Base-by-base conservation (phyloP, 1,140 invertebrate species). In the Brachionus rotundiformis region DNA sequence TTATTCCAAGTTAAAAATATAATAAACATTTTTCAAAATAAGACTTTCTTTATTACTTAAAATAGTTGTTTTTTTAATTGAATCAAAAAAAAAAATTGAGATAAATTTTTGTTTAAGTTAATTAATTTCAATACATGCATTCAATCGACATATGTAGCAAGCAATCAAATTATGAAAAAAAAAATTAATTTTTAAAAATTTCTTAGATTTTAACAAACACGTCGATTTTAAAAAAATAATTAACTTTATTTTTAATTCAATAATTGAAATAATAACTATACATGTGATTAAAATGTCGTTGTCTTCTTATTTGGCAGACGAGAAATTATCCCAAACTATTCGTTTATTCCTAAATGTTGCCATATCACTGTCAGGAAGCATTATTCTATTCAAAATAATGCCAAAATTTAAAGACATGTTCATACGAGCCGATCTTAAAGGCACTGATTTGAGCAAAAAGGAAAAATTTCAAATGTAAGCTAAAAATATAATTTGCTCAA, bases 381-480 rank as follows among this genome's bases (percentile, higher is more conserved):
- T 79, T 54, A 8, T 79, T 39, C 23, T 79, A 7, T 79, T 59
- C 16, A 79, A 79, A 11, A 23, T 79, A 63, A 79, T 79, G 76
- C 76, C 76, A 19, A 79, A 79, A 31, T 79, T 79, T 25, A 79
- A 79, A 13, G 47, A 79, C 25, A 59, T 79, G 47, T 79, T 79
- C 16, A 79, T 79, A 19, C 16, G 59, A 79, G 76, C 76, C 10
- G 76, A 41, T 39, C 41, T 79, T 10, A 79, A 63, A 59, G 76
- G 76, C 6, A 63, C 36, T 3, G 76, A 79, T 63, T 36, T 79
- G 29, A 79, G 76, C 19, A 79, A 79, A 59, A 79, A 79, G 36
- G 47, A 79, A 54, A 79, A 59, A 79, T 3, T 39, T 41, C 47
- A 79, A 61, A 79, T 79, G 76, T 79, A 63, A 79, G 39, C 27